Evolutionary conservation across 2,113 vertebrate genomes (phyloP), one percentile per base, ranked within the genome.

Genomic region (Dryoscopus gambensis): DNA sequence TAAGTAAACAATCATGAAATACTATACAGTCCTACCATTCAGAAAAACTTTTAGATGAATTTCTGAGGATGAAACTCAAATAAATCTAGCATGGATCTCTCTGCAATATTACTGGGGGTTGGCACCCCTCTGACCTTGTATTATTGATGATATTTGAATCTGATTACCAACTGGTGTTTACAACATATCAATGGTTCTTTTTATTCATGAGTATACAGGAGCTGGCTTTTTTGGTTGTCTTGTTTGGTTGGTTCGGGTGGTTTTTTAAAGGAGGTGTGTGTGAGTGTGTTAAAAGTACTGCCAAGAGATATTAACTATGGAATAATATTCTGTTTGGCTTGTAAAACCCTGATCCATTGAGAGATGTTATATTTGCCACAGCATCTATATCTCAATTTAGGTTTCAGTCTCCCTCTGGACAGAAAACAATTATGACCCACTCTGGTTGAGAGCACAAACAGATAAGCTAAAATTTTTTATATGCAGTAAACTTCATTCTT

Each of bases 171-270:
- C 23, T 42, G 7, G 11, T 49, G 44, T 33, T 92, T 84, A 10
- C 4, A 74, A 20, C 2, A 13, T 21, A 23, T 28, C 13, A 70
- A 8, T 42, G 16, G 4, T 24, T 52, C 15, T 68, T 84, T 68
- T 28, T 33, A 60, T 39, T 65, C 8, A 59, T 15, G 13, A 69
- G 6, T 21, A 35, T 20, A 69, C 3, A 57, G 23, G 16, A 74
- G 10, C 23, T 44, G 4, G 1, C 0, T 3, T 24, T 64, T 33
- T n/a, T 44, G 8, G 6, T 33, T 53, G 2, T 25, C 33, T 75
- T 25, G 6, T 10, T 25, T 50, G 11, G 9, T 30, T 52, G 24
- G 6, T 33, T 69, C 2, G 6, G 22, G 5, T 5, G 53, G 59
- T 71, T n/a, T 74, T 7, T 46, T n/a, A 23, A 28, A 2, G 10